Evolutionary conservation across 2,797 vertebrate species (phyloP).

Genomic region (Toxotes lorentzi): DNA sequence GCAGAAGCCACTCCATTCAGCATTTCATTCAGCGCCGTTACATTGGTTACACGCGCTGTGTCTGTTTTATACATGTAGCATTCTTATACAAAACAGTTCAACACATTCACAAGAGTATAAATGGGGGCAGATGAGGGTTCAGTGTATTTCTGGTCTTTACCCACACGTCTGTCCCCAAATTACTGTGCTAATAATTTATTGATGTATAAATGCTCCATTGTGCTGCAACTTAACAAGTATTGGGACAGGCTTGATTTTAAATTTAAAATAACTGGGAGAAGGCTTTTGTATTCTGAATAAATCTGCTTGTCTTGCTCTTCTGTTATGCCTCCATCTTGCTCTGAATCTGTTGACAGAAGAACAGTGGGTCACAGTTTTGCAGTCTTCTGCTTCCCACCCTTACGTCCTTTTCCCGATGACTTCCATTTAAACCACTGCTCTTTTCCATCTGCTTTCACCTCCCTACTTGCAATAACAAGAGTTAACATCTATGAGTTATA

Average conservation of each 20-base stretch:
- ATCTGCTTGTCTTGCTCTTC: conserved; percentile 2
- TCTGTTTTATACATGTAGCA: neutral
- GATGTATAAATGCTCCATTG: neutral
- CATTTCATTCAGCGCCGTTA: conserved; percentile 5
- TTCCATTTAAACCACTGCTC: conserved; percentile 7
- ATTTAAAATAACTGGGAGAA: conserved; percentile 22
- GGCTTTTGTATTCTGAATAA: neutral
- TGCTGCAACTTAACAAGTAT: neutral
- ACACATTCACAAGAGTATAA: neutral
- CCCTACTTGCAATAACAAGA: neutral
- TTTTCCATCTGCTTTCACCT: conserved; percentile 11
- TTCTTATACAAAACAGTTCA: neutral
- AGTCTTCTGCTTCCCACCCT: neutral
- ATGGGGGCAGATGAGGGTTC: neutral
- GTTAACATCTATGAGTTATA: neutral
- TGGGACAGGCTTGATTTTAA: neutral
- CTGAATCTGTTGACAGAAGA: conserved; percentile 8
- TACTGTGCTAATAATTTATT: neutral
- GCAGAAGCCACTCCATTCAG: neutral
- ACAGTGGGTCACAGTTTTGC: neutral
- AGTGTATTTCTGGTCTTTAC: neutral
- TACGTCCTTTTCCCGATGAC: conserved; percentile 19
- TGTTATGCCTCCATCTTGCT: neutral
- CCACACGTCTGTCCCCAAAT: neutral
- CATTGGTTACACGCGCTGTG: neutral